Percentiles rank a stretch among this genome's conserved stretches.
Conservation (phyloP, 2,113 vertebrate species). For the Corythaixoides concolor region DNA sequence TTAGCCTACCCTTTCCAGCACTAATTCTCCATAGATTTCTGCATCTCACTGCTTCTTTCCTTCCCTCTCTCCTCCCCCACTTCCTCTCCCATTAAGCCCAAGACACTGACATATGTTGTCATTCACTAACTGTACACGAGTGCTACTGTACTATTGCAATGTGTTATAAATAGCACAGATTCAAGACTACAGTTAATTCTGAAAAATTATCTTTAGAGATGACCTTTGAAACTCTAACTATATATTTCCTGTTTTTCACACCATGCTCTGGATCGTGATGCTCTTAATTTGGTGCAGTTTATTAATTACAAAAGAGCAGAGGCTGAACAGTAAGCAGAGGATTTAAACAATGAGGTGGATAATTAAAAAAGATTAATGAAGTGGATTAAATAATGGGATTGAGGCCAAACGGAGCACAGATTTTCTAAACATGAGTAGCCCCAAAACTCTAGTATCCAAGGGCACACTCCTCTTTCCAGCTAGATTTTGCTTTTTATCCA, state of each 20-base stretch:
- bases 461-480: background rate
- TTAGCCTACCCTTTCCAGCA: background rate
- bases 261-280: background rate
- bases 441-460: background rate
- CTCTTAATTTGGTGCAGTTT: constrained; percentile 35
- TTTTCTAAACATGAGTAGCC: background rate
- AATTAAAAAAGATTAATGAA: constrained; percentile 68
- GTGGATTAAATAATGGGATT: constrained; percentile 54
- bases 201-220: constrained; percentile 46
- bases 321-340: constrained; percentile 8
- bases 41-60: background rate
- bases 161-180: constrained; percentile 41
- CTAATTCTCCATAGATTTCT: background rate
- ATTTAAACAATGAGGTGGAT: constrained; percentile 58
- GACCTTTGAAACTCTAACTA: constrained; percentile 18
- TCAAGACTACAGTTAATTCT: constrained; percentile 19
- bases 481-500: background rate
- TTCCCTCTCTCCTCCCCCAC: background rate
- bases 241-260: background rate
- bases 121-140: background rate
- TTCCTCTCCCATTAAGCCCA: background rate
- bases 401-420: constrained; percentile 20
- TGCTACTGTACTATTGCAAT: background rate
- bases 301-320: constrained; percentile 3
- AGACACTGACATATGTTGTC: background rate